These are phyloP conservation scores for Galleria mellonella DNA, from an alignment of 1,140 invertebrate species.

Conservation along the genomic window DNA sequence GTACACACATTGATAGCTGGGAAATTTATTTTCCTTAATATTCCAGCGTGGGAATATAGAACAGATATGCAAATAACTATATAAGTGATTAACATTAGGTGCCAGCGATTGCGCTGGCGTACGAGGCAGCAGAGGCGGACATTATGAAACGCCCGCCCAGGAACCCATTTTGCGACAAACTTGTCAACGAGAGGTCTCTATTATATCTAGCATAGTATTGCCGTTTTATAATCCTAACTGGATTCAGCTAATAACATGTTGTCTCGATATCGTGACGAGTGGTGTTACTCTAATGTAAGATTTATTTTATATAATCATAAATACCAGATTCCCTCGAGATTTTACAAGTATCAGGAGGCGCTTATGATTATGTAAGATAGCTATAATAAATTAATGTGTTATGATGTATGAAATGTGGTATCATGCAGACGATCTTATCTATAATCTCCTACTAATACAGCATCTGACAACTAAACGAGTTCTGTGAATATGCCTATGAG, in stretches of 20 bases:
- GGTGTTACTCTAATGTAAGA: slow-evolving; percentile 19
- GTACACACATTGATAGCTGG: no score
- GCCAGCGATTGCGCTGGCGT: slow-evolving; percentile 98
- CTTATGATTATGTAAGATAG: slow-evolving; percentile 17
- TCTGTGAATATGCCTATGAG: no score
- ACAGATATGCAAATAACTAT: slow-evolving; percentile 19
- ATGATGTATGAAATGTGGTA: slow-evolving; percentile 14
- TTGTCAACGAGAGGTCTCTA: slow-evolving; percentile 94
- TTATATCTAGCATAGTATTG: slow-evolving; percentile 37
- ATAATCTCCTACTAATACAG: neutral
- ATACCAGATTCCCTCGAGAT: no score
- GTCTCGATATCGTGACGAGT: slow-evolving; percentile 59
- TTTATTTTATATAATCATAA: slow-evolving; percentile 26
- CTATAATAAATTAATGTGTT: slow-evolving; percentile 12
- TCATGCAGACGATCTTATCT: slow-evolving; percentile 16
- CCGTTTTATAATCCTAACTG: slow-evolving; percentile 43
- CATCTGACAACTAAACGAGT: no score
- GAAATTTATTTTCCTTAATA: slow-evolving; percentile 30
- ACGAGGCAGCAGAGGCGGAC: slow-evolving; percentile 98
- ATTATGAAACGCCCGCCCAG: slow-evolving; percentile 99
- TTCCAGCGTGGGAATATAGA: slow-evolving; percentile 24
- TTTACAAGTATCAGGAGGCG: neutral
- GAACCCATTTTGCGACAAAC: slow-evolving; percentile 96
- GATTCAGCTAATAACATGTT: slow-evolving; percentile 60
- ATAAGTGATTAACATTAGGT: slow-evolving; percentile 78